A percentile compares a stretch with the other conserved stretches of the same genome.
These are phyloP conservation scores for Saccostrea echinata DNA, from an alignment of 1,140 invertebrate species.

Conservation along the genomic window DNA sequence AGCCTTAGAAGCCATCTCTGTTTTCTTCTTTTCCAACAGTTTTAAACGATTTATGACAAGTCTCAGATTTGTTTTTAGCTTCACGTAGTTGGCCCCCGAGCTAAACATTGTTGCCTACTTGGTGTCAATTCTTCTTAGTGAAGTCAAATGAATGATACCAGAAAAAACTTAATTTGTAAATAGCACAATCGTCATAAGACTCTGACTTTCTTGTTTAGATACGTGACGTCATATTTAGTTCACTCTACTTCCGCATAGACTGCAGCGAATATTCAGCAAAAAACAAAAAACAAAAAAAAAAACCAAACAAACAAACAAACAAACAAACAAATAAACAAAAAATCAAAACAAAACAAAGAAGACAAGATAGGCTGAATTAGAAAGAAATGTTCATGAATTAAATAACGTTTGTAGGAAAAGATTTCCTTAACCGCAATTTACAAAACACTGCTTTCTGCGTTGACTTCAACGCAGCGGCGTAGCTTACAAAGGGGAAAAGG, in stretches of 20 bases:
- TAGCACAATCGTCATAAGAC: constrained; percentile 30
- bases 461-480: no score
- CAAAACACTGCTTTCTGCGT: no score
- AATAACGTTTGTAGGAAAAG: no score
- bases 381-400: no score
- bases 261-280: background rate
- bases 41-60: constrained; percentile 96
- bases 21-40: constrained; percentile 98
- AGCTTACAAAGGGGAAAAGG: no score
- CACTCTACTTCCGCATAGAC: background rate
- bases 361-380: no score
- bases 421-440: no score
- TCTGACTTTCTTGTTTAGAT: constrained; percentile 34
- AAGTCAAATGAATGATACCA: background rate
- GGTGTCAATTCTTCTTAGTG: background rate
- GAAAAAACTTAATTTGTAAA: background rate
- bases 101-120: constrained; percentile 70
- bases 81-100: constrained; percentile 80
- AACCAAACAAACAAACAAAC: background rate
- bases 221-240: constrained; percentile 11
- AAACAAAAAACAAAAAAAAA: background rate
- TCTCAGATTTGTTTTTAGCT: constrained; percentile 97
- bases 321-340: background rate
- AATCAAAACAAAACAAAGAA: no score
- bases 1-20: constrained; percentile 96